Evolutionary conservation across 1,140 invertebrate species (phyloP), one percentile per base, ranked within the genome.

Genomic region (Pseudomyrmex sp.): DNA sequence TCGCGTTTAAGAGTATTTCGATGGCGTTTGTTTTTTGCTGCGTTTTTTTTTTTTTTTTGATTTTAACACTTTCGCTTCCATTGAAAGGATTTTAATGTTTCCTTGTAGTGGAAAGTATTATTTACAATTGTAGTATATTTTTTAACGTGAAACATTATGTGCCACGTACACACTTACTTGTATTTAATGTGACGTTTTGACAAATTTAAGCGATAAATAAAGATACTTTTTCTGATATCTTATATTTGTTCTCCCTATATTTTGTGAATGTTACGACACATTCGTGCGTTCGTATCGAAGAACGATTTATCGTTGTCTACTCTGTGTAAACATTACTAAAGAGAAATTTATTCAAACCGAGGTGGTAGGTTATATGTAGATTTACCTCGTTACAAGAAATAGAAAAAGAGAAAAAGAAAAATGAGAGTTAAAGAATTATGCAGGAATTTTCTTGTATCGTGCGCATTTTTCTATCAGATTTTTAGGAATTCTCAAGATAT

Each of bases 211-310:
- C 61, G 20, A 2, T 66, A 9, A 54, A 52, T 62, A 44, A 76
- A 48, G 13, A 35, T n/a, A 35, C 35, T 35, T 35, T 35, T 35
- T 35, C 35, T 5, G 35, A 35, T 35, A 35, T 35, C 35, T 65
- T 76, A 76, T 65, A 76, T 52, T 76, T 76, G 65, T 65, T 52
- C 35, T 35, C 5, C 35, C n/a, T 35, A 48, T 56, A 68, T 23
- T 18, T 18, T 62, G 68, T 63, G 66, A 44, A 66, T 68, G 44
- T 77, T 68, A 68, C 15, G 65, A 68, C 26, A 56, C 13, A 15
- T 12, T 56, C 4, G 18, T 68, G 35, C 35, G 56, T 56, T 15
- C 18, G 68, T 18, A 63, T 77, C 13, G 8, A 69, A 26, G 72
- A 10, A 7, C 20, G 7, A 69, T 69, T 68, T 23, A 69, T n/a